Base-by-base conservation (phyloP, 1,140 invertebrate genomes). In the Monomorium pharaonis region DNA sequence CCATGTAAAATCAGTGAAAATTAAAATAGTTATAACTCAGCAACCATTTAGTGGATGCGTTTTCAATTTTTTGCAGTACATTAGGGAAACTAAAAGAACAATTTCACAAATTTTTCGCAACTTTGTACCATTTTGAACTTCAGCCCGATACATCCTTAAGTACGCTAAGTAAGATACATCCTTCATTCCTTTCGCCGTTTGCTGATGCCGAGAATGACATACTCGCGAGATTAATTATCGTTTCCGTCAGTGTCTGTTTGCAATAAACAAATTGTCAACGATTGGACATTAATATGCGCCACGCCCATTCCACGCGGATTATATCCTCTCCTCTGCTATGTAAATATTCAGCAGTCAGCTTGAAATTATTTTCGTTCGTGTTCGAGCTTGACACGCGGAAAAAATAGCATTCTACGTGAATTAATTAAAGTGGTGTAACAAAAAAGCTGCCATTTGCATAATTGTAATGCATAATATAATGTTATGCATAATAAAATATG, bases 171-270 rank as follows among this genome's bases (percentile, higher is more conserved):
- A n/a, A n/a, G n/a, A 67, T 83, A 12, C 42, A 37, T 74, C 49
- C 51, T 21, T 81, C 33, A 21, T 44, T 81, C 21, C 18, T 81
- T 56, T 27, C 21, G n/a, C n/a, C 30, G 18, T 21, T 42, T 10
- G 63, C 37, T 12, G 18, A 44, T 16, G 21, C 24, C 24, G 54
- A 44, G 67, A 70, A 14, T 63, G 24, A 16, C 7, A 21, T 27
- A 18, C 74, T 76, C 58, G n/a, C n/a, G 58, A 18, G 42, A 77
- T 77, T 77, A 47, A 77, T 63, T 63, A 54, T 42, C 37, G 37
- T 60, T 21, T 60, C 16, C 10, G 33, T 6, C 21, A 44, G 16
- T 60, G 16, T 60, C n/a, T 2, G 54, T 60, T n/a, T 33, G 54
- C 37, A 14, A 76, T 60, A 33, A 58, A 76, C 21, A 42, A 65